These are phyloP conservation scores for Botia almorhae DNA, from an alignment of 2,797 vertebrate genomes.

Conservation along the genomic window DNA sequence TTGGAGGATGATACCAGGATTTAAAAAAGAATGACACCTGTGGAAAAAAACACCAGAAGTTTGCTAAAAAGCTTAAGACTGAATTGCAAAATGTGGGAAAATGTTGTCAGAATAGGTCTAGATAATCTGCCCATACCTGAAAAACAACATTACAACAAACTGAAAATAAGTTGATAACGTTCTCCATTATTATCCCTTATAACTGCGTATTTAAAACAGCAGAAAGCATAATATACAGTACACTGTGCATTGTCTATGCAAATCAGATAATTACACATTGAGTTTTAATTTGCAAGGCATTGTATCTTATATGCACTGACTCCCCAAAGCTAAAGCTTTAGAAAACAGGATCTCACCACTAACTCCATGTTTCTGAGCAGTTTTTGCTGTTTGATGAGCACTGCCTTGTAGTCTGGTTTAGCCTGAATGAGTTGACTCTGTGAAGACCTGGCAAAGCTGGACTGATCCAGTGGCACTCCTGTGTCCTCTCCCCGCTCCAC, in stretches of 20 bases:
- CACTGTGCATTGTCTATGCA: not conserved
- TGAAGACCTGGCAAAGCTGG: slow-evolving; percentile 70
- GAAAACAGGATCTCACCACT: slow-evolving; percentile 66
- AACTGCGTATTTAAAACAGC: too few species aligned
- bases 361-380: slow-evolving; percentile 72
- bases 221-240: not conserved
- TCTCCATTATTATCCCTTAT: too few species aligned
- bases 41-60: too few species aligned
- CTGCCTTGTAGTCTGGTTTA: slow-evolving; percentile 76
- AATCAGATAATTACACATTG: too few species aligned
- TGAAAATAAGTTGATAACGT: too few species aligned
- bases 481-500: slow-evolving; percentile 67
- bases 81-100: not conserved
- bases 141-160: too few species aligned
- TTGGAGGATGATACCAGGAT: too few species aligned
- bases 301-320: not conserved
- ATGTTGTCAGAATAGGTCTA: not conserved
- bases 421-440: slow-evolving; percentile 73
- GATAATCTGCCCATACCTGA: too few species aligned
- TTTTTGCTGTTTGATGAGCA: slow-evolving; percentile 71
- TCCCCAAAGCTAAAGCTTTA: not conserved
- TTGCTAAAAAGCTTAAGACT: too few species aligned
- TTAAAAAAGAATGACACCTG: too few species aligned
- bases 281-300: not conserved
- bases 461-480: slow-evolving; percentile 64